Conservation (phyloP, 2,888 invertebrate genomes). For the Busseola fusca region DNA sequence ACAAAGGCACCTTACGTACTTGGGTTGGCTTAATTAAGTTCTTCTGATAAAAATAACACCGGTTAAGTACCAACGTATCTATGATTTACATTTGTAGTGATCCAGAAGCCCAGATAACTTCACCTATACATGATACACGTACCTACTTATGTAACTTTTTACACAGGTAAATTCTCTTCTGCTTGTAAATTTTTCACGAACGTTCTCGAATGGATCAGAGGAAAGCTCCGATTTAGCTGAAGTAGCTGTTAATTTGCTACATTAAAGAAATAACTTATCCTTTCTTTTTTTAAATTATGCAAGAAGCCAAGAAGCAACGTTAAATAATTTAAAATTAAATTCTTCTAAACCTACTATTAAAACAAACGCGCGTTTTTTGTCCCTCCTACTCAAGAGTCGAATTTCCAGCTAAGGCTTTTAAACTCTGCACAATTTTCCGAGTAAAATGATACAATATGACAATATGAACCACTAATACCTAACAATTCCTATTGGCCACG, state of each 20-base stretch:
- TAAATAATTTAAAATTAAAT: not conserved
- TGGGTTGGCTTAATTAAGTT: conserved; percentile 70
- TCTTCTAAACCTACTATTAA: not conserved
- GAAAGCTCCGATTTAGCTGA: conserved; percentile 3
- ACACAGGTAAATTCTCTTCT: conserved; percentile 18
- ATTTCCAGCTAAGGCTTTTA: conserved; percentile 16
- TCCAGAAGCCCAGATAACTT: conserved; percentile 68
- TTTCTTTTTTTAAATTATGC: conserved; percentile 5
- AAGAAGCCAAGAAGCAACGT: not conserved
- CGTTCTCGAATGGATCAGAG: conserved; percentile 6
- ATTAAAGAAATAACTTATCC: conserved; percentile 7
- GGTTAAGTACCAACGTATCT: conserved; percentile 57
- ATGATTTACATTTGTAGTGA: conserved; percentile 67
- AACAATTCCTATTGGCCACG: conserved; percentile 60
- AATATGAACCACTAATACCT: conserved; percentile 59
- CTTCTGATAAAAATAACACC: conserved; percentile 64
- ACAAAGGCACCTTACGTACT: conserved; percentile 65
- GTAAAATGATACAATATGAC: conserved; percentile 28
- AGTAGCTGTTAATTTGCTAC: conserved; percentile 24
- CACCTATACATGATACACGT: conserved; percentile 50
- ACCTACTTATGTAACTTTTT: conserved; percentile 2
- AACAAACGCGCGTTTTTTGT: not conserved
- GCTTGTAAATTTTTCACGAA: conserved; percentile 28
- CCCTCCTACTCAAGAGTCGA: not conserved
- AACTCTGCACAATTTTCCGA: conserved; percentile 27